Evolutionary conservation across 2,888 invertebrate genomes (phyloP), one percentile per base, ranked within the genome.

Genomic region (Pollenia amentaria): DNA sequence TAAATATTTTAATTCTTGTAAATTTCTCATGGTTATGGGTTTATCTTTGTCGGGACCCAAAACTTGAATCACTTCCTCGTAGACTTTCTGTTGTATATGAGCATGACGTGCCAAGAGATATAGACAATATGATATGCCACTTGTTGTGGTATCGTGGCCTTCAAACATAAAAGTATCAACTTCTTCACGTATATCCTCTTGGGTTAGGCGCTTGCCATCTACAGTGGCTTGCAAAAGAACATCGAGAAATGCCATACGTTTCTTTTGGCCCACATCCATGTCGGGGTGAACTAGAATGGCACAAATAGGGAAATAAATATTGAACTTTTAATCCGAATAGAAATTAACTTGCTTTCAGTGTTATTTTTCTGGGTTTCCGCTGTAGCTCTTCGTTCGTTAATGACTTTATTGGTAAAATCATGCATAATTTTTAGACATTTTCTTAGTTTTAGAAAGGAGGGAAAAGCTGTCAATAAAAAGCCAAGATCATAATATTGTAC

Each of bases 141-240:
- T 90, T 0, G 91, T 91, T 3, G 92, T 92, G 1, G 92, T 92
- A 46, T 92, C 92, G 29, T 92, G 90, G 3, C 92, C 91, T 84
- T 95, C 96, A 92, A 96, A 91, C 90, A 91, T 91, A 40, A 96
- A 96, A 0, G 96, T 96, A 87, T 96, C 95, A 0, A 96, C 95
- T 93, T 96, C 95, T 90, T 96, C 95, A 73, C 95, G 93, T 9
- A 96, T 94, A 76, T 95, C 94, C 16, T 94, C 92, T 69, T 95
- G 94, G 7, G 94, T 94, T 64, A 96, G 92, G 4, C 94, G 94
- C 21, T 79, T 65, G 48, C 94, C 91, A 1, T 95, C 95, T 1
- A 94, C 93, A 84, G 94, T 95, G 1, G 95, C 93, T 77, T 95
- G 93, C 11, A 96, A 91, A 7, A 96, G 91, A 44, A 96, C 92